Conservation (phyloP, 2,797 vertebrate genomes). For the Falco berigora region DNA sequence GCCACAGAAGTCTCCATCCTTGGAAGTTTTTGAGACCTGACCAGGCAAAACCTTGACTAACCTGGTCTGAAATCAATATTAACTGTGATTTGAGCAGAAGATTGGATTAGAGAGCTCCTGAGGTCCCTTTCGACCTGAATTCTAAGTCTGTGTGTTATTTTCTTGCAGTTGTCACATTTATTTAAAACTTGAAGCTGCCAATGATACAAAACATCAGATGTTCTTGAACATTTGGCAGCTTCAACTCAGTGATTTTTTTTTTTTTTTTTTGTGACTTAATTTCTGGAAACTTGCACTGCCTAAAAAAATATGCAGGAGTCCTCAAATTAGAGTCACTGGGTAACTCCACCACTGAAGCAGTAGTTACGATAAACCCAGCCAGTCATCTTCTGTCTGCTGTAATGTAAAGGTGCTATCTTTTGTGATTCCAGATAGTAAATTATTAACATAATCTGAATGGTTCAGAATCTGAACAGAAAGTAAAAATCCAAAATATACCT, state of each 20-base stretch:
- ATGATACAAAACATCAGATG: neutral
- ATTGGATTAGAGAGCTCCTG: neutral
- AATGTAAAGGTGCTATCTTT: neutral
- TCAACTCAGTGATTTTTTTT: neutral
- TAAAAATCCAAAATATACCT: neutral
- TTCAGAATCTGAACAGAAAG: neutral
- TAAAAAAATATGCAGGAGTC: neutral
- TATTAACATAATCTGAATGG: neutral
- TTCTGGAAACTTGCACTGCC: neutral
- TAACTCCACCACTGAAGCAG: neutral
- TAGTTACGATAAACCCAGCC: rapidly evolving
- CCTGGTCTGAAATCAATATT: neutral
- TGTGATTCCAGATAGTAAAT: neutral
- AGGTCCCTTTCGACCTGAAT: neutral
- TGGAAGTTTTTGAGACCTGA: neutral
- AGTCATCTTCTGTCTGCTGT: neutral
- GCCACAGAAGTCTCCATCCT: neutral
- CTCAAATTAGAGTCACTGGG: neutral
- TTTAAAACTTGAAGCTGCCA: slow-evolving; percentile 12
- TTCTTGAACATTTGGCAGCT: neutral
- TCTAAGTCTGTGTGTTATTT: neutral
- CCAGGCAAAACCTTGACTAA: neutral
- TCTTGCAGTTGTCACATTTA: neutral
- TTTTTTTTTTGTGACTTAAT: neutral
- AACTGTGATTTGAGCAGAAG: neutral